Percentiles rank a stretch among this genome's conserved stretches.
phyloP scores from a whole-genome alignment of 2,113 vertebrate species.

The Malaclemys terrapin region DNA sequence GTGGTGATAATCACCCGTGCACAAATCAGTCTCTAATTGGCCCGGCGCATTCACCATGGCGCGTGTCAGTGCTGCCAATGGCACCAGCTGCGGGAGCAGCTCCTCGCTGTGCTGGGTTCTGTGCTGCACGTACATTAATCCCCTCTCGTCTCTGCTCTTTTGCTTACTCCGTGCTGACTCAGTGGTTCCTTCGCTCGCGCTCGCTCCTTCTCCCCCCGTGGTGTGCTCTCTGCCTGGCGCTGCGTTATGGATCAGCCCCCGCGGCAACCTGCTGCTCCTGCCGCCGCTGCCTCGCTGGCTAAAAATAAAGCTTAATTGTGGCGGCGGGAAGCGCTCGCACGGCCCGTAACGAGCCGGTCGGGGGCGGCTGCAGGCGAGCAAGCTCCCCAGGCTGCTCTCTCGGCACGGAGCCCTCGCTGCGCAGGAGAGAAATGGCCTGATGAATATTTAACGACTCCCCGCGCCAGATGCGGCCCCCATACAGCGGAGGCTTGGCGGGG shows the following conservation, averaged over 20 bases:
- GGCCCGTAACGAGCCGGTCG: not conserved
- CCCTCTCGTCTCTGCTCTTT: not conserved
- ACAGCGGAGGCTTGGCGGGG: not conserved
- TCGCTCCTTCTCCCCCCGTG: not conserved
- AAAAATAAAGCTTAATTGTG: not conserved
- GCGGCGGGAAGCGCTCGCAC: not conserved
- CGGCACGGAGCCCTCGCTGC: not conserved
- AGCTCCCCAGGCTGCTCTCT: not conserved
- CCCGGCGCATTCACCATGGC: not conserved
- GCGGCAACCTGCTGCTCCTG: not conserved
- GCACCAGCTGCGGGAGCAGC: no score
- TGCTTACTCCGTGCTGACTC: not conserved
- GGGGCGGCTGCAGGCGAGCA: not conserved
- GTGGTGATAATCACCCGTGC: not conserved
- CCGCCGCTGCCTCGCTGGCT: not conserved
- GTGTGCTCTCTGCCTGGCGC: not conserved
- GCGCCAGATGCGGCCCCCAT: not conserved
- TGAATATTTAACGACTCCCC: not conserved
- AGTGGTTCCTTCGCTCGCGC: not conserved
- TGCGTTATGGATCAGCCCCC: not conserved
- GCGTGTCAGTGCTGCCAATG: not conserved
- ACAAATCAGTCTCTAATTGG: not conserved
- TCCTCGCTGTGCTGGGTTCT: not conserved
- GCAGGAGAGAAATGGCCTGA: not conserved
- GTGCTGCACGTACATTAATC: not conserved